These are phyloP conservation scores for Xiphophorus hellerii DNA, from an alignment of 2,113 vertebrate species.

Conservation along the genomic window DNA sequence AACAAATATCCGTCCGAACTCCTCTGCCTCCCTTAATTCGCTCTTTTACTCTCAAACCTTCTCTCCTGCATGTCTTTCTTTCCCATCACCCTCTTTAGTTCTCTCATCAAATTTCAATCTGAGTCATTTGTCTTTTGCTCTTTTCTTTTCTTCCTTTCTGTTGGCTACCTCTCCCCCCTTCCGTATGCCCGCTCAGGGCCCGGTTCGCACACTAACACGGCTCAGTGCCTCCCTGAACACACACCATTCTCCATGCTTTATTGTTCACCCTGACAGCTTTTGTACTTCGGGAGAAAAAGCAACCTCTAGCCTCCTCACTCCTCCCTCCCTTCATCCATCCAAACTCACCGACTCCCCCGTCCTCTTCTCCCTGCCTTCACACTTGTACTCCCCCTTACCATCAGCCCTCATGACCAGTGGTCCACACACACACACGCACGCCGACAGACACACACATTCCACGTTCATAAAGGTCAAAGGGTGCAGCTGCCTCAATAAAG, in stretches of 20 bases:
- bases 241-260: conserved; percentile 79
- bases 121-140: conserved; percentile 27
- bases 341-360: conserved; percentile 46
- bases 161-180: not conserved
- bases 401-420: conserved; percentile 25
- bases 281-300: conserved; percentile 76
- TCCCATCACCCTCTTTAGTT: conserved; percentile 7
- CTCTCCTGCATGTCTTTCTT: conserved; percentile 23
- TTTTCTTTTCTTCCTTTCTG: not conserved
- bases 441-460: conserved; percentile 72
- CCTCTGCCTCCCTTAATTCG: conserved; percentile 26
- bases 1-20: conserved; percentile 71
- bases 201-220: conserved; percentile 77
- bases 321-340: conserved; percentile 8
- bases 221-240: conserved; percentile 80
- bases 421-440: conserved; percentile 58
- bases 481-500: conserved; percentile 83
- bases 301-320: conserved; percentile 48
- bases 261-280: conserved; percentile 82
- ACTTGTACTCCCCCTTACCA: conserved; percentile 36
- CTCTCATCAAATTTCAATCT: conserved; percentile 32
- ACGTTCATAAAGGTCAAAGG: conserved; percentile 81
- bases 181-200: conserved; percentile 46
- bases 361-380: conserved; percentile 25
- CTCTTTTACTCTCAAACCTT: conserved; percentile 14